Base-by-base conservation (phyloP, 2,113 vertebrate species). In the Aegotheles bennettii region DNA sequence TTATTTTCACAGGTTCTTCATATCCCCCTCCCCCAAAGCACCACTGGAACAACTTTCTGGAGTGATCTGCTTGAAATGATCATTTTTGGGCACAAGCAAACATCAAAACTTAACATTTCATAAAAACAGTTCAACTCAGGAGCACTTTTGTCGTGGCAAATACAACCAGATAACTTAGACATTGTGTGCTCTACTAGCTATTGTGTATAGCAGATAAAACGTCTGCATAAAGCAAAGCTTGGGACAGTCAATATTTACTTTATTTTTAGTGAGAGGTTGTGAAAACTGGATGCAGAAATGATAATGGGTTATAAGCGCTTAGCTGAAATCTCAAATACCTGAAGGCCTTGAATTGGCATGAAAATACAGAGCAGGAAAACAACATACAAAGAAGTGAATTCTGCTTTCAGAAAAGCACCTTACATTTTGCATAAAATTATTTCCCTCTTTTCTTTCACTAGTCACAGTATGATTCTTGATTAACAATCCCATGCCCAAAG, bases 1-100 rank as follows among this genome's bases (percentile, higher is more conserved):
- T 74, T 94, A 76, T 90, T 95, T 96, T 96, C 96, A 94, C 95
- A 97, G 85, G 88, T 97, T 94, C 95, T 92, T 92, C 91, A 71
- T 82, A 86, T 67, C 16, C 75, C 91, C 93, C 82, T 96, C 90
- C 79, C 64, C 42, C 92, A 91, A 67, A 80, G 75, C 93, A 96
- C 94, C 93, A 95, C 95, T 97, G 96, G 94, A 93, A 95, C 82
- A 95, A 84, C 79, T 86, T 95, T 83, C 92, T 93, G 85, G 63
- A 95, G 79, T 48, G 57, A 90, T 96, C 47, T 77, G 35, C 74
- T 69, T 83, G 68, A 90, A 96, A 88, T 51, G 47, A 95, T 83
- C 71, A 74, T 67, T 95, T 95, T 25, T 63, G 85, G 84, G 92
- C 90, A 77, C 40, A 77, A 70, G 79, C 35, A 90, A 93, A 89